Conservation (phyloP, 2,113 vertebrate genomes). For the Tonatia bakeri region DNA sequence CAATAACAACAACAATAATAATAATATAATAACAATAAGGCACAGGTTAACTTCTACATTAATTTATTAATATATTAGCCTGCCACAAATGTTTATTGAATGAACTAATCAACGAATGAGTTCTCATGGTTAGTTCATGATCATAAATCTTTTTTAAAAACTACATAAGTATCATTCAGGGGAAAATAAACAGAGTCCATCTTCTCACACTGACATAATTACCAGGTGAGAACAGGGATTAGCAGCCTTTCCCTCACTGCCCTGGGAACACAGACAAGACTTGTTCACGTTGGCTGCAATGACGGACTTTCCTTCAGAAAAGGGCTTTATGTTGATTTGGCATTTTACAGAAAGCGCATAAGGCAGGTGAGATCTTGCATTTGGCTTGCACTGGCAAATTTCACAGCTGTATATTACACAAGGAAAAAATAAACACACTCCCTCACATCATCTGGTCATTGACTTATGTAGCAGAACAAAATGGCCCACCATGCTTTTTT, state of each 20-base stretch:
- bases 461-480: background rate
- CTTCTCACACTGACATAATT: background rate
- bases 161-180: background rate
- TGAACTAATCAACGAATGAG: background rate
- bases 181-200: background rate
- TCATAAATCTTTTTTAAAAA: slow-evolving; percentile 23
- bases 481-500: background rate
- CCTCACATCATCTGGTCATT: background rate
- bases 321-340: background rate
- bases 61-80: slow-evolving; percentile 12
- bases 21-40: slow-evolving; percentile 34
- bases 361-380: background rate
- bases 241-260: background rate
- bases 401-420: background rate
- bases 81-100: slow-evolving; percentile 35
- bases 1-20: too few relatives aligned
- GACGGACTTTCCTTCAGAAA: background rate
- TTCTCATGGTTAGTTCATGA: slow-evolving; percentile 18
- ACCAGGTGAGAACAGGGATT: background rate
- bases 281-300: background rate
- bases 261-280: background rate
- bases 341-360: background rate
- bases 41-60: slow-evolving; percentile 17
- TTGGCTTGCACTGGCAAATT: fast-evolving
- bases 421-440: background rate